A percentile compares a stretch with the other conserved stretches of the same genome.
Conservation (phyloP, 1,140 invertebrate species). For the Propsilocerus akamusi region DNA sequence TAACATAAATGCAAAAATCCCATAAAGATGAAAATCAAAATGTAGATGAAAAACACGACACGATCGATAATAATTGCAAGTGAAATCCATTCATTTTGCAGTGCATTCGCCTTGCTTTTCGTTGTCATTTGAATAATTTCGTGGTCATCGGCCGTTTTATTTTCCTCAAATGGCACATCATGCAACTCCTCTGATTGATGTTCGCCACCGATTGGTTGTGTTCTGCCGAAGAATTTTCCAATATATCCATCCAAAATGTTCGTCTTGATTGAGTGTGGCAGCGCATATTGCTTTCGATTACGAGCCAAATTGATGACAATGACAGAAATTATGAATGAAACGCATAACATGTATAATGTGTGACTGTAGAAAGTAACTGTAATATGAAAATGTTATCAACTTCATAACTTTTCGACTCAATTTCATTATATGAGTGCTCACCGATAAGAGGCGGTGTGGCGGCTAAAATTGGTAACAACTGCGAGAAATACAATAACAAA, state of each 20-base stretch:
- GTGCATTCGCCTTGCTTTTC: slow-evolving; percentile 16
- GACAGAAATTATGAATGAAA: slow-evolving; percentile 41
- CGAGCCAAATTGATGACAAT: slow-evolving; percentile 35
- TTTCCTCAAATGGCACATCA: slow-evolving; percentile 14
- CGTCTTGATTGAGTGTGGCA: slow-evolving; percentile 33
- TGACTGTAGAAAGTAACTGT: slow-evolving; percentile 34
- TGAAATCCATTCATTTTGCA: slow-evolving; percentile 39
- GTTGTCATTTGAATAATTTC: slow-evolving; percentile 18
- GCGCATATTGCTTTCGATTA: slow-evolving; percentile 25
- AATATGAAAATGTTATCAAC: slow-evolving; percentile 23
- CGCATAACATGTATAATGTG: slow-evolving; percentile 34
- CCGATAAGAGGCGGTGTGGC: slow-evolving; percentile 41
- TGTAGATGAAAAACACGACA: slow-evolving; percentile 33
- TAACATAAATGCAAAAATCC: background rate
- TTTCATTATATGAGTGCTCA: slow-evolving; percentile 16
- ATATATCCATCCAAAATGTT: slow-evolving; percentile 29
- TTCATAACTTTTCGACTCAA: background rate
- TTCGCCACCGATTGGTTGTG: slow-evolving; percentile 16
- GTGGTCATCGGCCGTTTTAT: slow-evolving; percentile 21
- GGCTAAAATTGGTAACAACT: slow-evolving; percentile 37
- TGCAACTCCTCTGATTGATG: slow-evolving; percentile 23
- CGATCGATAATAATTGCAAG: slow-evolving; percentile 39
- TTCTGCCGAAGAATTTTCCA: slow-evolving; percentile 30
- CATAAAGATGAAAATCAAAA: slow-evolving; percentile 26
- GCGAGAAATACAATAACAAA: slow-evolving; percentile 41